Evolutionary conservation across 2,797 vertebrate genomes (phyloP), one percentile per base, ranked within the genome.

Genomic region (Anabas testudineus): DNA sequence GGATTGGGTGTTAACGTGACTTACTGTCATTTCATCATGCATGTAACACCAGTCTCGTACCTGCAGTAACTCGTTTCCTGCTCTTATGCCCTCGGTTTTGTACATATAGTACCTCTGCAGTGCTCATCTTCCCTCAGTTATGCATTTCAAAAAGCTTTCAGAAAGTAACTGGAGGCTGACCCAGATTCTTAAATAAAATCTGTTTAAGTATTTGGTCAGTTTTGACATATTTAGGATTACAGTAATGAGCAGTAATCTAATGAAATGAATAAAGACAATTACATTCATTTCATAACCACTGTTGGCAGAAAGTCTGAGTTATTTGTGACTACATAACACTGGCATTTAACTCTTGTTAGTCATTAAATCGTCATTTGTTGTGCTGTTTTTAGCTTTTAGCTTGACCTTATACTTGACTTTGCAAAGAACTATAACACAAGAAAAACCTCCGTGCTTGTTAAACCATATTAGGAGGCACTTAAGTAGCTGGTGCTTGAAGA

Each of bases 151-250:
- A 76, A 63, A 76, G 64, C 36, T 82, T 82, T 76, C 37, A 52
- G 26, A 67, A 60, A 76, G 58, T 67, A 37, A 69, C 56, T 34
- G 46, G 12, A 69, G 54, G 57, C 64, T 85, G 90, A 84, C 80
- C 81, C 78, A 88, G 32, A 48, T 37, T 78, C 67, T 70, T 28
- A 45, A n/a, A n/a, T 10, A 49, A 66, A 71, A 59, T 43, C 26
- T 46, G 69, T 64, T 67, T 32, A 67, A 53, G 51, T 68, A 71
- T 74, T 70, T 16, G 5, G 47, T 65, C 5, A 3, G 48, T 22
- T 57, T 53, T 37, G 55, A 66, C 76, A 46, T 62, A 19, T 81
- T 74, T 75, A 14, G 56, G 63, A 86, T 84, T 83, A 78, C 22
- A 45, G 47, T 26, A 48, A 46, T 36, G 54, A 69, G 32, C 28